Base-by-base conservation (phyloP, 2,113 vertebrate species). In the Pantherophis guttatus region DNA sequence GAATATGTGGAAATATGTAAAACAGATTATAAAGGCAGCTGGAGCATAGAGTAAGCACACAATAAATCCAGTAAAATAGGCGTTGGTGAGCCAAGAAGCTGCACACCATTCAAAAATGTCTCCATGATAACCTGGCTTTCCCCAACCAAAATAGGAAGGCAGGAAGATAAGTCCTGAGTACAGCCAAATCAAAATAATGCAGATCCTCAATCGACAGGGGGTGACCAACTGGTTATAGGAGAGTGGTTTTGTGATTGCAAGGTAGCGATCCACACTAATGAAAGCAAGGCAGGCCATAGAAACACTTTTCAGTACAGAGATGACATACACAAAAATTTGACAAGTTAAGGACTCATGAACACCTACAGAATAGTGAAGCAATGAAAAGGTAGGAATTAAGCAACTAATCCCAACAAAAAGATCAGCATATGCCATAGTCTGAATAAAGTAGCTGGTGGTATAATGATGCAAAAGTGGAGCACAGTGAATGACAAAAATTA, bases 61-160 rank as follows among this genome's bases (percentile, higher is more conserved):
- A 12, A 99, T 99, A 93, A 99, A 99, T 91, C 99, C 98, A 65
- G 99, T 99, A 94, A 99, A 99, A 94, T 99, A 98, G 94, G 98
- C 99, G 10, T 98, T 99, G 89, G 99, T 99, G 88, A 99, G 99
- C 99, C 99, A 99, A 92, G 98, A 99, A 92, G 98, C 98, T 95
- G 99, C 99, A 91, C 99, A 99, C 99, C 99, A 99, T 96, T 99
- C 98, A 96, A 99, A 99, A 96, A 99, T 99, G 97, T 99, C 99
- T 94, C 99, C 99, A 7, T 99, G 99, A 97, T 99, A 99, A 95
- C 99, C 99, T 75, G 99, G 99, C 97, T 99, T 99, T 29, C 99
- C 99, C 99, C 99, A 99, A 24, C 99, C 99, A 1, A 99, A 99
- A 97, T 99, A 99, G 7, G 99, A 99, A 92, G 99, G 99, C 96